phyloP scores from a whole-genome alignment of 2,797 vertebrate genomes.

The Anas bernieri region DNA sequence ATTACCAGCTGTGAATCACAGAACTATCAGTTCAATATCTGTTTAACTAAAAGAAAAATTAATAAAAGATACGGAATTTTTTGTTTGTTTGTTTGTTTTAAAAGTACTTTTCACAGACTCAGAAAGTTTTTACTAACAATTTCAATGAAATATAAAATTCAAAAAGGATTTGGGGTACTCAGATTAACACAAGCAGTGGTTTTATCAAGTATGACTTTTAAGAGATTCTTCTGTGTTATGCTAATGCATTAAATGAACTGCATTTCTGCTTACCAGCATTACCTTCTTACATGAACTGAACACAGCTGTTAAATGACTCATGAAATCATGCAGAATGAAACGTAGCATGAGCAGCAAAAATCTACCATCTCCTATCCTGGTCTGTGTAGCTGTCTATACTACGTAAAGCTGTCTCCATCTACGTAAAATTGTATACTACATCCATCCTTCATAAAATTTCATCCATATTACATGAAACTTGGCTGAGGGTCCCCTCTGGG shows the following conservation, averaged over 20 bases:
- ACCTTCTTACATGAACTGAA: constrained; percentile 8
- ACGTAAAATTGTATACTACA: neutral
- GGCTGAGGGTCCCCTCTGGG: neutral
- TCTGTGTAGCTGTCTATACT: neutral
- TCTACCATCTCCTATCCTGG: neutral
- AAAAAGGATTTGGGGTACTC: neutral
- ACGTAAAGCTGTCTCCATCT: neutral
- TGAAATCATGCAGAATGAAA: neutral
- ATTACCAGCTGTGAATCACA: neutral
- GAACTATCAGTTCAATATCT: neutral
- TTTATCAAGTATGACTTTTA: neutral
- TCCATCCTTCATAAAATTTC: too few relatives aligned
- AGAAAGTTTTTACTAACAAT: neutral
- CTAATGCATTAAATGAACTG: neutral
- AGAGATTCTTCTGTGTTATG: neutral
- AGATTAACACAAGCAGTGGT: neutral
- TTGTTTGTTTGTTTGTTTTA: too few relatives aligned
- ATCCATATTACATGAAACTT: neutral
- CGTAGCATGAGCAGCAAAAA: neutral
- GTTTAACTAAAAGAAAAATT: neutral
- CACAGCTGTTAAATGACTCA: constrained; percentile 36
- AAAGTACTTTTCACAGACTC: neutral
- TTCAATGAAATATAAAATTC: neutral
- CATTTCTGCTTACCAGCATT: constrained; percentile 13
- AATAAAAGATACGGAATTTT: neutral